Conservation (phyloP, 2,797 vertebrate genomes). For the Okamejei kenojei region DNA sequence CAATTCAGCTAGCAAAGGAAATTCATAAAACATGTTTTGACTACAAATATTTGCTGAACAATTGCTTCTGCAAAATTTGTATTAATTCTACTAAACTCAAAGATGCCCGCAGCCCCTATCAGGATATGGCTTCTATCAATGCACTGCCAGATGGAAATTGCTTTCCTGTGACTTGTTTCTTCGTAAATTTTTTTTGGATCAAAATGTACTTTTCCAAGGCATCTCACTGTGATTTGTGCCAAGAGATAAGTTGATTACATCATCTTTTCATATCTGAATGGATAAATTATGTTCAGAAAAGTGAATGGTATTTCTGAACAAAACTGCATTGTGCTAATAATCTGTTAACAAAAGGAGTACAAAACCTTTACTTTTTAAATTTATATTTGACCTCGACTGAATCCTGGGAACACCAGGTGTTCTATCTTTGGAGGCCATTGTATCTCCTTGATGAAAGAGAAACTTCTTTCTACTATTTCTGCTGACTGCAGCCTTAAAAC, state of each 20-base stretch:
- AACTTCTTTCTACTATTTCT: background rate
- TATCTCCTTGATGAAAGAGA: constrained; percentile 14
- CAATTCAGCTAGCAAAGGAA: background rate
- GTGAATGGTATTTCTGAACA: background rate
- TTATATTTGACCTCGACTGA: constrained; percentile 29
- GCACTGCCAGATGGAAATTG: background rate
- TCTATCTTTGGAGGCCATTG: constrained; percentile 35
- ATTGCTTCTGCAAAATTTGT: background rate
- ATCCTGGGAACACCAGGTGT: constrained; percentile 25
- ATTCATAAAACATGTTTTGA: background rate
- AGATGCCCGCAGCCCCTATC: background rate
- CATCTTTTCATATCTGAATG: background rate
- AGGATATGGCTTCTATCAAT: background rate
- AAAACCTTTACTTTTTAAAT: background rate
- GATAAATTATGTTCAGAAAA: constrained; percentile 10
- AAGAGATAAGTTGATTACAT: background rate
- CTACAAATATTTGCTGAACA: background rate
- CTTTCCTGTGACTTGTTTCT: background rate
- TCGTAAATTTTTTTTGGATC: background rate
- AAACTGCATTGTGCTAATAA: background rate
- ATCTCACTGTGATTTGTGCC: background rate
- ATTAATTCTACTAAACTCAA: background rate
- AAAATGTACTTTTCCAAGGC: background rate
- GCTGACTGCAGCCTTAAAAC: background rate
- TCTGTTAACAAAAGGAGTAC: constrained; percentile 14